These are phyloP conservation scores for Ceramica pisi DNA, from an alignment of 2,888 invertebrate genomes.

Conservation along the genomic window DNA sequence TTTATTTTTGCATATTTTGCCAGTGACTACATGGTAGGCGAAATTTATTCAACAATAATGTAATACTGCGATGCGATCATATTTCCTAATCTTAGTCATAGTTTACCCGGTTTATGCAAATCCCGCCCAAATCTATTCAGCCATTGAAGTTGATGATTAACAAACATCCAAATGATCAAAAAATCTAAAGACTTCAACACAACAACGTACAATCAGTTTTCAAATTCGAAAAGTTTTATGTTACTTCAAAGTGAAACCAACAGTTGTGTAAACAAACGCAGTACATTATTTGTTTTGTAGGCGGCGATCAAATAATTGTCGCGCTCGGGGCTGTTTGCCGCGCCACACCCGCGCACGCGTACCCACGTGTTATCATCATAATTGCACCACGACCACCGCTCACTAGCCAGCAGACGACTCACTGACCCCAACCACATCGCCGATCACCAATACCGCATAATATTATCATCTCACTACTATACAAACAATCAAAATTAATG, in stretches of 20 bases:
- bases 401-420: slow-evolving; percentile 44
- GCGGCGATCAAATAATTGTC: slow-evolving; percentile 68
- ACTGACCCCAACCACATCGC: slow-evolving; percentile 41
- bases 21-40: neutral
- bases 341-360: slow-evolving; percentile 31
- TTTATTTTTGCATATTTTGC: neutral
- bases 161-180: neutral
- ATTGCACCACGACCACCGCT: slow-evolving; percentile 53
- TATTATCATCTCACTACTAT: slow-evolving; percentile 60
- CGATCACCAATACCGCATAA: slow-evolving; percentile 56
- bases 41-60: neutral
- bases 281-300: slow-evolving; percentile 69
- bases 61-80: neutral
- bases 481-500: slow-evolving; percentile 68
- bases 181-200: neutral
- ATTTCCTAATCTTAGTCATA: neutral
- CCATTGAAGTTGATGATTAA: neutral
- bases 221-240: slow-evolving; percentile 7
- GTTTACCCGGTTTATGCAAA: neutral
- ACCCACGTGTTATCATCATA: slow-evolving; percentile 60
- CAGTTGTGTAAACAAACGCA: slow-evolving; percentile 50
- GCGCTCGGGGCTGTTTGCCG: slow-evolving; percentile 59
- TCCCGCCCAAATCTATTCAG: neutral
- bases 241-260: slow-evolving; percentile 49
- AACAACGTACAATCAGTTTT: neutral